Percentiles rank a stretch among this genome's conserved stretches.
Evolutionary conservation across 1,140 invertebrate species (phyloP).

Genomic region (Anastrepha ludens): DNA sequence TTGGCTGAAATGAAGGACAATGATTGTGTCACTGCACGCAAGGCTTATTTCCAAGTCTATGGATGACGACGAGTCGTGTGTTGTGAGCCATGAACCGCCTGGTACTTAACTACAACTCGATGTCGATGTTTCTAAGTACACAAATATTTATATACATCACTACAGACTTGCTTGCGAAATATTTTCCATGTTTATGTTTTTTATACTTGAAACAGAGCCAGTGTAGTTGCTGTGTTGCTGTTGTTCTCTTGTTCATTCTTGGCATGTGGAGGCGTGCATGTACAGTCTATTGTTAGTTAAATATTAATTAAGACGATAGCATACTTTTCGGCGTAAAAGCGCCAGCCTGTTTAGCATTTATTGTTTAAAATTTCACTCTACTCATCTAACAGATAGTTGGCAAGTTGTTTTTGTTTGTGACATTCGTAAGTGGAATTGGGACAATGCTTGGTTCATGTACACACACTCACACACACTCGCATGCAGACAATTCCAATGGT

Average conservation of each 20-base stretch:
- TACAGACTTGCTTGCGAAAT: background rate
- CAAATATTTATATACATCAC: background rate
- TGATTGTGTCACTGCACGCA: slow-evolving; percentile 25
- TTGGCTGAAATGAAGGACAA: too few relatives aligned
- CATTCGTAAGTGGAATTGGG: background rate
- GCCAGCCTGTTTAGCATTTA: background rate
- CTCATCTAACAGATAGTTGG: background rate
- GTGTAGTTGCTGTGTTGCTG: too few relatives aligned
- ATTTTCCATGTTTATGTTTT: background rate
- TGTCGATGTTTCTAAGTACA: background rate
- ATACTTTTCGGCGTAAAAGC: background rate
- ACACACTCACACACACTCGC: background rate
- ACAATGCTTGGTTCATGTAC: background rate
- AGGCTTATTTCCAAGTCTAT: background rate
- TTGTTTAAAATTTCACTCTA: background rate
- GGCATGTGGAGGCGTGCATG: background rate
- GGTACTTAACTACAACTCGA: background rate
- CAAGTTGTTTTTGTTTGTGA: background rate
- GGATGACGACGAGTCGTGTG: background rate
- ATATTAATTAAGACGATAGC: slow-evolving; percentile 40
- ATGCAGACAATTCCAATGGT: background rate
- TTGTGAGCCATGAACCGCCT: background rate
- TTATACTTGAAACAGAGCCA: too few relatives aligned
- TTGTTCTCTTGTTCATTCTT: too few relatives aligned
- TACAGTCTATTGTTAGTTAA: slow-evolving; percentile 34